Evolutionary conservation across 2,797 vertebrate species (phyloP).

Genomic region (Girardinus metallicus): DNA sequence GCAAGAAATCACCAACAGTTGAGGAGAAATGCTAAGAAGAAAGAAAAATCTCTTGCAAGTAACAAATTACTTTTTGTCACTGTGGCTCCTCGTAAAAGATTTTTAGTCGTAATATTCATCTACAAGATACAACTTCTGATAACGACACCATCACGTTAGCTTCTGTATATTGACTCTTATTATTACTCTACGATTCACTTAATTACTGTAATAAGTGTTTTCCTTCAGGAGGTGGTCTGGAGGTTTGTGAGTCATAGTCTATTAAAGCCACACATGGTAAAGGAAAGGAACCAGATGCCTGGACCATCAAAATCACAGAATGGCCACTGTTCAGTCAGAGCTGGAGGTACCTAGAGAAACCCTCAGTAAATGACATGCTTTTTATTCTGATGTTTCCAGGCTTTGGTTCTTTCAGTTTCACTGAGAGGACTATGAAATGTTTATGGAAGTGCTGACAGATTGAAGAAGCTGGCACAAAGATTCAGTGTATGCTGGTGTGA

Average conservation of each 20-base stretch:
- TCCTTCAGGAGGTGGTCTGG: conserved; percentile 71
- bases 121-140: conserved; percentile 28
- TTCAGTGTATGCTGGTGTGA: conserved; percentile 18
- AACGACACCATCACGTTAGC: conserved; percentile 34
- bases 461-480: conserved; percentile 23
- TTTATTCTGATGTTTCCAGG: conserved; percentile 28
- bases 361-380: conserved; percentile 51
- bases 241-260: conserved; percentile 71
- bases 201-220: conserved; percentile 79
- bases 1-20: conserved; percentile 62
- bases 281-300: conserved; percentile 58
- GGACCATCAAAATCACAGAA: conserved; percentile 57
- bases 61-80: conserved; percentile 54
- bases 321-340: conserved; percentile 41
- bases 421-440: conserved; percentile 25
- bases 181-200: conserved; percentile 69
- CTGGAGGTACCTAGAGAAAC: conserved; percentile 41
- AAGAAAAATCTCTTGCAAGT: conserved; percentile 44
- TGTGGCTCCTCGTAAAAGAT: conserved; percentile 37
- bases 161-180: conserved; percentile 31
- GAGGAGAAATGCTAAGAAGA: conserved; percentile 44
- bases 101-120: conserved; percentile 37
- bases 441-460: conserved; percentile 22
- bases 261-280: conserved; percentile 65
- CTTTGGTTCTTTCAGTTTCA: conserved; percentile 20